A percentile compares a stretch with the other conserved stretches of the same genome.
Evolutionary conservation across 2,888 invertebrate genomes (phyloP).

Genomic region (Sesia bembeciformis): DNA sequence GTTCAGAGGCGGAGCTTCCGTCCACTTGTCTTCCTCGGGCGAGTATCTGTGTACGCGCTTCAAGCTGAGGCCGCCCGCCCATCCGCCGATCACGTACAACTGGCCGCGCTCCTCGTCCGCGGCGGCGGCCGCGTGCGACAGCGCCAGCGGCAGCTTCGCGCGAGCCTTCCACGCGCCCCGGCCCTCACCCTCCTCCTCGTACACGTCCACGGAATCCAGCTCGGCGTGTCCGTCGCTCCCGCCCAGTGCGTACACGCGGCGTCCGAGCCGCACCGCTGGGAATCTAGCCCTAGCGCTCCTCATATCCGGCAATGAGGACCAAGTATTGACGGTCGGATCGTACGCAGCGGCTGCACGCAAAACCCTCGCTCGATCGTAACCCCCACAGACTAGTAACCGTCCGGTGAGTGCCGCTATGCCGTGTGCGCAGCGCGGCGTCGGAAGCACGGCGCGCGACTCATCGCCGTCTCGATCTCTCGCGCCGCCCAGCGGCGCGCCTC

Average conservation of each 20-base stretch:
- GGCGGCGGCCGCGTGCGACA: constrained; percentile 84
- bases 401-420: constrained; percentile 82
- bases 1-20: constrained; percentile 77
- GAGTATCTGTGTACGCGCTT: constrained; percentile 83
- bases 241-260: constrained; percentile 84
- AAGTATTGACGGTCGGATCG: constrained; percentile 79
- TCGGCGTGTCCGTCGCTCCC: constrained; percentile 90
- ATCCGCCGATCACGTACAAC: constrained; percentile 86
- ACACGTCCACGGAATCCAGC: constrained; percentile 72
- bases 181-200: constrained; percentile 16
- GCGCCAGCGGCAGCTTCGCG: constrained; percentile 56
- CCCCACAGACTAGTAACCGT: constrained; percentile 85
- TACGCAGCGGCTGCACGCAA: constrained; percentile 84
- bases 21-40: constrained; percentile 78
- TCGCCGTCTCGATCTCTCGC: neutral
- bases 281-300: constrained; percentile 84
- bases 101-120: constrained; percentile 75
- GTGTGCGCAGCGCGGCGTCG: constrained; percentile 77
- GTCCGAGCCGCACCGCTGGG: constrained; percentile 78
- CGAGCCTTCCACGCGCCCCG: constrained; percentile 18
- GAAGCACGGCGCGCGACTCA: constrained; percentile 12
- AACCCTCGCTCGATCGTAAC: constrained; percentile 89
- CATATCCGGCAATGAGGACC: constrained; percentile 82
- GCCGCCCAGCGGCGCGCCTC: constrained; percentile 5
- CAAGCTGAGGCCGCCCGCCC: constrained; percentile 76